These are phyloP conservation scores for Gavialis gangeticus DNA, from an alignment of 2,113 vertebrate genomes.

Conservation along the genomic window DNA sequence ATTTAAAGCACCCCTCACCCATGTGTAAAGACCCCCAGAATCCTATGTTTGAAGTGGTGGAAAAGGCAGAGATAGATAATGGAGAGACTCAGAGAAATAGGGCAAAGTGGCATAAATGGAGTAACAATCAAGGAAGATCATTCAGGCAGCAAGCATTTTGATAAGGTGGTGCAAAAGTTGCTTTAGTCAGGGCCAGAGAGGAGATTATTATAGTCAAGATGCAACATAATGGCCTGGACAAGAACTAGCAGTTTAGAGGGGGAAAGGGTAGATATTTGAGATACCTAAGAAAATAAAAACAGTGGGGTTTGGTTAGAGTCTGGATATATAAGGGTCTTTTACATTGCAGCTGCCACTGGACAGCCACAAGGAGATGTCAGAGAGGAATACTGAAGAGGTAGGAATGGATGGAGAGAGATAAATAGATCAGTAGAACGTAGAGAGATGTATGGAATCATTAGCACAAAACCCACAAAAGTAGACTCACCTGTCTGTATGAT, in stretches of 20 bases:
- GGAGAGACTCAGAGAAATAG: neutral
- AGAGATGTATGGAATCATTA: neutral
- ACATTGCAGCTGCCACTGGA: neutral
- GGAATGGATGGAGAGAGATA: neutral
- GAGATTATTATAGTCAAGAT: neutral
- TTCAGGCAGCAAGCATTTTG: neutral
- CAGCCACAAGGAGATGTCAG: neutral
- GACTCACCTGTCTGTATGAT: too few species aligned
- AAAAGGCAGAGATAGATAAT: neutral
- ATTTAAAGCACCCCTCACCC: too few species aligned
- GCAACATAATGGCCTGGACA: neutral
- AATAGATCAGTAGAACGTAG: neutral
- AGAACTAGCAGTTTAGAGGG: neutral
- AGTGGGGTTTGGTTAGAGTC: neutral
- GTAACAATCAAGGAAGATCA: neutral
- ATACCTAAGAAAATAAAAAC: neutral
- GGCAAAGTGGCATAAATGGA: neutral
- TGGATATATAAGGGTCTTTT: neutral
- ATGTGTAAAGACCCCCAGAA: neutral
- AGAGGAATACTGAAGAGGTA: neutral
- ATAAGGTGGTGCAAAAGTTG: neutral
- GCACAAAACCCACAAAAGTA: fast-evolving
- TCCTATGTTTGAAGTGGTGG: neutral
- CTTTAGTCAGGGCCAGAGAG: neutral
- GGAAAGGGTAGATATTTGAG: neutral